These are phyloP conservation scores for Neolamprologus fasciatus DNA, from an alignment of 2,113 vertebrate genomes.

Conservation along the genomic window DNA sequence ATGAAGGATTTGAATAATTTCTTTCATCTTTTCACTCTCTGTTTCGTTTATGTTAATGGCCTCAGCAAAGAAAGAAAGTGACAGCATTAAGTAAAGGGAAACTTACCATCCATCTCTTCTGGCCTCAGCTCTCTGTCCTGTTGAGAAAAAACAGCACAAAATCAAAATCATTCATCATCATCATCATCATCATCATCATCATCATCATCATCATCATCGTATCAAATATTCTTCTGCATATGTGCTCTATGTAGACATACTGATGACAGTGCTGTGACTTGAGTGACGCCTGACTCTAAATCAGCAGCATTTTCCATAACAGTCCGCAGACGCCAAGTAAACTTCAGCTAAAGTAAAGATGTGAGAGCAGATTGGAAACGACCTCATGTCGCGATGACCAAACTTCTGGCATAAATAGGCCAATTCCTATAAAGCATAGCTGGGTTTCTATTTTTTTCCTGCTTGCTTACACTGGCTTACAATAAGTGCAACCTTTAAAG, in stretches of 20 bases:
- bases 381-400: not conserved
- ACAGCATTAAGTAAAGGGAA: not conserved
- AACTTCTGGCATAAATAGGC: not conserved
- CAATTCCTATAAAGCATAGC: conserved; percentile 5
- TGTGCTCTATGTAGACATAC: not conserved
- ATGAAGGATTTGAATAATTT: not conserved
- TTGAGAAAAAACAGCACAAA: conserved; percentile 43
- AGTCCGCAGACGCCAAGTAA: not conserved
- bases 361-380: not conserved
- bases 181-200: too few relatives aligned
- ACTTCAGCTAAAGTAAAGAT: not conserved
- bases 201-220: not conserved
- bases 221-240: not conserved
- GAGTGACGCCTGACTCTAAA: not conserved
- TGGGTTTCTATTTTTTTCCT: not conserved
- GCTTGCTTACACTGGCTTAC: conserved; percentile 27
- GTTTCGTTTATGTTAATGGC: not conserved
- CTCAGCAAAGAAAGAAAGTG: not conserved
- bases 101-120: conserved; percentile 93
- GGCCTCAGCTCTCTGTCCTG: conserved; percentile 94
- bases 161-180: too few relatives aligned
- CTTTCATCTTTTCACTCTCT: not conserved
- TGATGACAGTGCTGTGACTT: not conserved
- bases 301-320: not conserved
- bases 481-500: conserved; percentile 70